Percentiles rank a stretch among this genome's conserved stretches.
phyloP scores from a whole-genome alignment of 2,888 invertebrate species.

The Chymomyza caudatula region DNA sequence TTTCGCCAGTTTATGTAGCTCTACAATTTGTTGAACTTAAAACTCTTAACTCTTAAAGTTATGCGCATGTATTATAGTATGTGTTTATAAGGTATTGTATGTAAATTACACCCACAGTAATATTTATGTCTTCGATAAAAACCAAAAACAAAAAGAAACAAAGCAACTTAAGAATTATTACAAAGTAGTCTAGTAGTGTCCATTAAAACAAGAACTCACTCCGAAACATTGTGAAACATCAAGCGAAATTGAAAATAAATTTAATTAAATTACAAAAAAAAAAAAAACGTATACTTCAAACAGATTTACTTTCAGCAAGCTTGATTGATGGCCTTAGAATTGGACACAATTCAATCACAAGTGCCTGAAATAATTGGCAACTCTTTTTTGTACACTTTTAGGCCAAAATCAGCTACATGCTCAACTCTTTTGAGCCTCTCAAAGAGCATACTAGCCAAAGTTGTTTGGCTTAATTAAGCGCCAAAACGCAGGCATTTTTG shows the following conservation, averaged over 20 bases:
- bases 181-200: constrained; percentile 63
- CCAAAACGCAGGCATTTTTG: neutral
- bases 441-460: neutral
- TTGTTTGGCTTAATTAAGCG: neutral
- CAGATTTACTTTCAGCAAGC: neutral
- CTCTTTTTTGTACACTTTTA: constrained; percentile 43
- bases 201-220: constrained; percentile 21
- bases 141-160: neutral
- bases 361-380: constrained; percentile 46
- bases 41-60: neutral
- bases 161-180: constrained; percentile 6
- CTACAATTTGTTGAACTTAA: neutral
- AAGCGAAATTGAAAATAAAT: constrained; percentile 38
- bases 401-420: constrained; percentile 32
- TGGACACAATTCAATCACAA: neutral
- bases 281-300: neutral
- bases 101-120: constrained; percentile 12
- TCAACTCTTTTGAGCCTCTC: constrained; percentile 17
- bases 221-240: constrained; percentile 17
- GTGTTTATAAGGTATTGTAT: constrained; percentile 13
- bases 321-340: neutral
- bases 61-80: constrained; percentile 9
- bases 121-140: constrained; percentile 32
- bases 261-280: constrained; percentile 37
- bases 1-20: neutral